phyloP scores from a whole-genome alignment of 2,113 vertebrate species.

The Pangasianodon hypophthalmus region DNA sequence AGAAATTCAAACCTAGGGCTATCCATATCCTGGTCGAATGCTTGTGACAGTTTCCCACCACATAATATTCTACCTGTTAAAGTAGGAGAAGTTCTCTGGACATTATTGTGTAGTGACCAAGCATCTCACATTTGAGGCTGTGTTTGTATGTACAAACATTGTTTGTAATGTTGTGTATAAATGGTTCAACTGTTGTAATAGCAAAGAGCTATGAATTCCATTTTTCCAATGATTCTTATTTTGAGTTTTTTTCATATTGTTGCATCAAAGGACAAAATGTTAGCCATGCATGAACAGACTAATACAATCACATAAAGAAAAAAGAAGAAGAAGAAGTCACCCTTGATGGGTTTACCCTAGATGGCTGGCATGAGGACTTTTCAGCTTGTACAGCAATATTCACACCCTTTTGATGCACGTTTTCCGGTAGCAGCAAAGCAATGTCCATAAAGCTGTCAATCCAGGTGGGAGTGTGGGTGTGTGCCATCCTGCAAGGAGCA shows the following conservation, averaged over 20 bases:
- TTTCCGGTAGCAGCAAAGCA: constrained; percentile 23
- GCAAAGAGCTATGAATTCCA: background rate
- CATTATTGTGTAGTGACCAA: background rate
- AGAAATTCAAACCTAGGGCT: background rate
- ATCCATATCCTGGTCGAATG: background rate
- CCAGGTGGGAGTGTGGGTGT: constrained; percentile 48
- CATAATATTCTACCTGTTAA: background rate
- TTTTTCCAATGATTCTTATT: background rate
- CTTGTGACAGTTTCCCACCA: background rate
- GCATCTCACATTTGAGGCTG: background rate
- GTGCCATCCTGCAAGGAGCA: constrained; percentile 46
- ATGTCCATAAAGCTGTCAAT: constrained; percentile 50
- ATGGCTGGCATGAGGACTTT: constrained; percentile 16
- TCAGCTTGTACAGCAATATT: constrained; percentile 32
- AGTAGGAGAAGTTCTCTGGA: background rate
- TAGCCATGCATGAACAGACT: background rate
- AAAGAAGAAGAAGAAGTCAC: background rate
- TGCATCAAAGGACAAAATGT: background rate
- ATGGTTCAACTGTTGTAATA: background rate
- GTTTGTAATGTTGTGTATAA: background rate
- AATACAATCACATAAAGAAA: background rate
- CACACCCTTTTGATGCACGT: constrained; percentile 26
- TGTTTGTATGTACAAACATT: no score
- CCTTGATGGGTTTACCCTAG: background rate
- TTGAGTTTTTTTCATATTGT: background rate